Base-by-base conservation (phyloP, 1,140 invertebrate species). In the Lordiphosa collinella region DNA sequence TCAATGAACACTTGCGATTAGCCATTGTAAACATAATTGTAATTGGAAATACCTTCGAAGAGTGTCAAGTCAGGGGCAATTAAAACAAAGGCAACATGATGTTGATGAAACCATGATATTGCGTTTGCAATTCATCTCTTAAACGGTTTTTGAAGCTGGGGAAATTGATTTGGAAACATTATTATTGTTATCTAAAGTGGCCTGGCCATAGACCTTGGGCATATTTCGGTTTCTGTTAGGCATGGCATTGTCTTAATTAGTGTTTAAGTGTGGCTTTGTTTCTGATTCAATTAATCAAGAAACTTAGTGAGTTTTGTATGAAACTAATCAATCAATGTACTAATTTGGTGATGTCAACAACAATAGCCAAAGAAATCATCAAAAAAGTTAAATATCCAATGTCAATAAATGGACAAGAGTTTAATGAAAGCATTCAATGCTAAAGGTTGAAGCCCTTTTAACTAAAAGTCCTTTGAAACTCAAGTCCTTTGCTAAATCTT, bases 161-260 rank as follows among this genome's bases (percentile, higher is more conserved):
- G 54, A 71, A 78, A 68, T 59, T 56, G 44, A 64, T 55, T 79
- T 38, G 50, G 48, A 41, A 29, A 38, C 14, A 34, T 48, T 48
- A 53, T 60, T 79, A 70, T 57, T 25, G 11, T 25, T 48, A 22
- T 31, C 29, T 18, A 56, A 38, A 64, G 40, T 49, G 13, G 56
- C 51, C 53, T 60, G 47, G 29, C 11, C 37, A 32, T 25, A 11
- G 43, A 25, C 64, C 64, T 67, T 63, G 47, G 16, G 29, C 7
- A 29, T 29, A 29, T 29, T 29, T 47, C 32, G 16, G 25, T n/a
- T 25, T 18, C 4, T 40, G 48, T 52, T 29, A 40, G 32, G 8
- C 12, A 12, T 31, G 51, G 43, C 58, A 71, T 74, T 69, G 75
- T 53, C 52, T 68, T 60, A 56, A 72, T 78, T 57, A 56, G 44